These are phyloP conservation scores for Papilio elwesi DNA, from an alignment of 2,888 invertebrate genomes.

Conservation along the genomic window DNA sequence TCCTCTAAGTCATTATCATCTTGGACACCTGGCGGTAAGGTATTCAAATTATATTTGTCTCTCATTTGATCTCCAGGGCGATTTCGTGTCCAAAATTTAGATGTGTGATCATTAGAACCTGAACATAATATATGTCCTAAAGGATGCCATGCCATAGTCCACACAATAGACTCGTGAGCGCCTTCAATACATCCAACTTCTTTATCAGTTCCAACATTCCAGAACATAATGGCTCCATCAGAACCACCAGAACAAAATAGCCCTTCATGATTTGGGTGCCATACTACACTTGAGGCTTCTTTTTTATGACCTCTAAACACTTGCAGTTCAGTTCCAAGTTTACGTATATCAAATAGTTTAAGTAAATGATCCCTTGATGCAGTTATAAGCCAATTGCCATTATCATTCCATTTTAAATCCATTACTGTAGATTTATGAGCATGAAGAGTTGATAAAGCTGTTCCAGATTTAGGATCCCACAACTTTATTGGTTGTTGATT, in stretches of 20 bases:
- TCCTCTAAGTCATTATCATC: constrained; percentile 86
- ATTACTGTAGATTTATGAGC: constrained; percentile 99
- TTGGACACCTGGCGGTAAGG: constrained; percentile 90
- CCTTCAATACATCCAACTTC: constrained; percentile 99
- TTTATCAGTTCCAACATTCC: constrained; percentile 99
- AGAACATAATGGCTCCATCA: constrained; percentile 99
- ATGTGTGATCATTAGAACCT: constrained; percentile 99
- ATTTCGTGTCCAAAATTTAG: constrained; percentile 99
- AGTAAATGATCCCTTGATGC: constrained; percentile 98
- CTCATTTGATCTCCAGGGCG: constrained; percentile 99
- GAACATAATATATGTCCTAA: constrained; percentile 99
- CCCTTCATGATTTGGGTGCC: constrained; percentile 99
- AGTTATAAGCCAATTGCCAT: constrained; percentile 99
- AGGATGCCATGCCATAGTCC: constrained; percentile 99
- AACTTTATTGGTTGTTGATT: constrained; percentile 99
- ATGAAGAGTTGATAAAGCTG: constrained; percentile 97
- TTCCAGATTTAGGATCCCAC: constrained; percentile 99
- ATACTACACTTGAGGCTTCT: constrained; percentile 97
- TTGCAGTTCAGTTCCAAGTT: constrained; percentile 97
- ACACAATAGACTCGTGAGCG: constrained; percentile 99
- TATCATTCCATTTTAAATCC: constrained; percentile 99
- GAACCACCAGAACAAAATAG: constrained; percentile 99
- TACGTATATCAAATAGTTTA: constrained; percentile 98
- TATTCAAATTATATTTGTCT: constrained; percentile 98
- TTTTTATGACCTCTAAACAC: constrained; percentile 99